Evolutionary conservation across 2,888 invertebrate species (phyloP), one percentile per base, ranked within the genome.

Genomic region (Hoplodrina blanda): DNA sequence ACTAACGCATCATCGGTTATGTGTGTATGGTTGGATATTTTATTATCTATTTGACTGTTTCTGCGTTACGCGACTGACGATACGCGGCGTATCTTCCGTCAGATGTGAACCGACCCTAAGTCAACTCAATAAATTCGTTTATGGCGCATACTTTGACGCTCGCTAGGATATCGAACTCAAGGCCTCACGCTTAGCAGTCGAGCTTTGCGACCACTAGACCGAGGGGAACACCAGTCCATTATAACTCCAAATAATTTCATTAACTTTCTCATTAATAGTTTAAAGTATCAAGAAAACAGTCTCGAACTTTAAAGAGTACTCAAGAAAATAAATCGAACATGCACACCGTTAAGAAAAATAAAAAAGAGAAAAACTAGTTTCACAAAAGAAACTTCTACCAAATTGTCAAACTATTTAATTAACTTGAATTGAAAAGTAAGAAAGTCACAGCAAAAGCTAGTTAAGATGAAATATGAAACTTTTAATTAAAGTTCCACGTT

Each of bases 401-500:
- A 77, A 74, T 77, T 49, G 20, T 71, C 67, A 68, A 81, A 81
- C 69, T 69, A 75, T 72, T 74, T 81, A 76, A 81, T 81, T 72
- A 81, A 69, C 54, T 25, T 53, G 53, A 53, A 78, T 55, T 62
- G 61, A 69, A 72, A 61, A 59, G 72, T 56, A 41, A 53, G 33
- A 61, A 54, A 65, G 41, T 69, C 60, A 46, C 50, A 11, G 59
- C 44, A 65, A 25, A 57, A 52, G 44, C 61, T 69, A 73, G 73
- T 78, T 82, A 73, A 71, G 76, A 73, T 79, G 59, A 79, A 83
- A 79, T 77, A 77, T 73, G 55, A 81, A 83, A 77, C 69, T 83
- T 83, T 83, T 79, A 83, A 81, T 83, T 79, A 79, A 83, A 83
- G 67, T 81, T 76, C 44, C 67, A 17, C 20, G 7, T 10, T 62